phyloP scores from a whole-genome alignment of 2,888 invertebrate species.

The Fissipunctia ypsillon region DNA sequence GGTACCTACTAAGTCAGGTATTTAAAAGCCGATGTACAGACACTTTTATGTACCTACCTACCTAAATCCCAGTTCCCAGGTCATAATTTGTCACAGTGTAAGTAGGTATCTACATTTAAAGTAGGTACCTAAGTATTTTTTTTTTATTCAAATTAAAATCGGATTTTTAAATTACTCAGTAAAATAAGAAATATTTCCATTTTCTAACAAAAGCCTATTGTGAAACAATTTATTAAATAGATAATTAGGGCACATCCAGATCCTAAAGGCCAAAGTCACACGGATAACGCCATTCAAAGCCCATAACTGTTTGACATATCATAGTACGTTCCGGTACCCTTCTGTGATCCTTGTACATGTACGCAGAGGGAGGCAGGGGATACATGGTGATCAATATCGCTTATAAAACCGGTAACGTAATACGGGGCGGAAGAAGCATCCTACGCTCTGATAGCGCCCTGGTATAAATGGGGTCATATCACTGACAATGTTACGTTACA shows the following conservation, averaged over 20 bases:
- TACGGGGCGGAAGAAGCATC: constrained; percentile 77
- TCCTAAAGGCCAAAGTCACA: constrained; percentile 73
- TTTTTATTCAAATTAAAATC: neutral
- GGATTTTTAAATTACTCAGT: neutral
- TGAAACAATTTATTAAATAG: constrained; percentile 35
- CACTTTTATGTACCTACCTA: neutral
- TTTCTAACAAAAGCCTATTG: constrained; percentile 12
- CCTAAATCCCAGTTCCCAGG: neutral
- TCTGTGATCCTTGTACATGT: constrained; percentile 37
- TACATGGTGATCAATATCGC: constrained; percentile 45
- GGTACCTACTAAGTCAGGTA: neutral
- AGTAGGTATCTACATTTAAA: too few relatives aligned
- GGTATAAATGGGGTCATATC: constrained; percentile 84
- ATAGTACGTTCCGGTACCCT: constrained; percentile 26
- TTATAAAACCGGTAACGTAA: constrained; percentile 61
- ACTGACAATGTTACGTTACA: constrained; percentile 82
- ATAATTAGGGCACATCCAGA: constrained; percentile 52
- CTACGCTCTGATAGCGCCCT: constrained; percentile 82
- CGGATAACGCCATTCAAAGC: constrained; percentile 51
- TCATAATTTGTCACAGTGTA: too few relatives aligned
- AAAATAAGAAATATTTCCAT: constrained; percentile 1
- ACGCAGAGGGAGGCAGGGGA: constrained; percentile 52
- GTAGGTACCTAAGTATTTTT: too few relatives aligned
- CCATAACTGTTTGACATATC: constrained; percentile 39
- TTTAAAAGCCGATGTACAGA: neutral